Conservation (phyloP, 1,140 invertebrate species). For the Nephila pilipes region DNA sequence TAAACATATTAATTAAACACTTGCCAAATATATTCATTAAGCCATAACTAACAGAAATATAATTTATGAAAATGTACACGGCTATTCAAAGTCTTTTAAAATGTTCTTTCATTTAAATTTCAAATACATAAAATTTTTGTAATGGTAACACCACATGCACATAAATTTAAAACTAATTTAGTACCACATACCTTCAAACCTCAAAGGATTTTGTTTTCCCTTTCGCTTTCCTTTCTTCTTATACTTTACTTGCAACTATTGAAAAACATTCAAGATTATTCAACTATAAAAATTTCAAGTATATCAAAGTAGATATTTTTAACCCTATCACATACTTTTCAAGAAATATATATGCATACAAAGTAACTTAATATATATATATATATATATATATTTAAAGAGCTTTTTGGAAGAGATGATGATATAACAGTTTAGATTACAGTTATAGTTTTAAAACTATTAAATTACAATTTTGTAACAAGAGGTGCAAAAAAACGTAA, state of each 20-base stretch:
- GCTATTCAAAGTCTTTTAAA: not conserved
- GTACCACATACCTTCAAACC: conserved; percentile 65
- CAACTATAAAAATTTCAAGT: not conserved
- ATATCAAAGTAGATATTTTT: not conserved
- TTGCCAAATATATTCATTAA: not conserved
- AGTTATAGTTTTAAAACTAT: too few species aligned
- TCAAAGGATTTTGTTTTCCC: conserved; percentile 73
- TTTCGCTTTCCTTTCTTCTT: conserved; percentile 78
- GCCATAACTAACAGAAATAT: not conserved
- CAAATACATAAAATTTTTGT: too few species aligned
- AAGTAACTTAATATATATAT: too few species aligned
- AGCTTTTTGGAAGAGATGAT: too few species aligned
- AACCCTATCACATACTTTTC: too few species aligned
- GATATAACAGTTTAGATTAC: too few species aligned
- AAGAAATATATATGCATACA: too few species aligned
- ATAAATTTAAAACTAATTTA: too few species aligned
- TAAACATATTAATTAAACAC: not conserved
- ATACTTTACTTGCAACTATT: conserved; percentile 74
- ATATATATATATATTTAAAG: too few species aligned
- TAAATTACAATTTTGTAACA: too few species aligned
- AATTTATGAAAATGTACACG: not conserved
- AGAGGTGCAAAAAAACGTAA: too few species aligned
- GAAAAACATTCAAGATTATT: not conserved
- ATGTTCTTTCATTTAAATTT: not conserved
- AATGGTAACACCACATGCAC: too few species aligned